Evolutionary conservation across 2,797 vertebrate species (phyloP).

Genomic region (Emys orbicularis): DNA sequence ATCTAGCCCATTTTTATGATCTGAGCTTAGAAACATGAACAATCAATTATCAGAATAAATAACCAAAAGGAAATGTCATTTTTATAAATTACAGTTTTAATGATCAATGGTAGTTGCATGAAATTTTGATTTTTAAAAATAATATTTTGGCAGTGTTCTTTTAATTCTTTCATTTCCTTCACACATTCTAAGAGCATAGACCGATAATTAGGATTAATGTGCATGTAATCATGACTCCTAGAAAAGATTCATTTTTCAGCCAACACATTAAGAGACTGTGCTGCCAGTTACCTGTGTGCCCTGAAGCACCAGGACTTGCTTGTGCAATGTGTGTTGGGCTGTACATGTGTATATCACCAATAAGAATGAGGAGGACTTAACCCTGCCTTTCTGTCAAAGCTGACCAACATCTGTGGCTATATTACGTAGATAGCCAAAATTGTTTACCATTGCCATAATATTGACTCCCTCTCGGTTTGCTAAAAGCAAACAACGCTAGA

Average conservation of each 20-base stretch:
- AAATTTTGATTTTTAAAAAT: not conserved
- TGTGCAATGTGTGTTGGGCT: not conserved
- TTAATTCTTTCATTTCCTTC: not conserved
- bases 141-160: not conserved
- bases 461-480: not conserved
- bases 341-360: not conserved
- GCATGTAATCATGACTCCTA: not conserved
- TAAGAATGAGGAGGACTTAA: slow-evolving; percentile 4
- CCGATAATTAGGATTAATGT: not conserved
- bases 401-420: rapidly evolving
- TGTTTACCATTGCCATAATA: not conserved
- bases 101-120: not conserved
- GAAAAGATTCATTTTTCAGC: not conserved
- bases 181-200: rapidly evolving
- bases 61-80: not conserved
- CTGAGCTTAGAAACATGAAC: not conserved
- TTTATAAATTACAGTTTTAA: not conserved
- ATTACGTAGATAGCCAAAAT: not conserved
- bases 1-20: not conserved
- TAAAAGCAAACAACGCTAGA: not conserved
- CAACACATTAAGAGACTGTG: rapidly evolving
- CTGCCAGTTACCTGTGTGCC: slow-evolving; percentile 8
- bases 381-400: not conserved
- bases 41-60: not conserved
- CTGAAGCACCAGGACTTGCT: not conserved